Evolutionary conservation across 2,797 vertebrate species (phyloP), one percentile per base, ranked within the genome.

Genomic region (Paramormyrops hopkinsi): DNA sequence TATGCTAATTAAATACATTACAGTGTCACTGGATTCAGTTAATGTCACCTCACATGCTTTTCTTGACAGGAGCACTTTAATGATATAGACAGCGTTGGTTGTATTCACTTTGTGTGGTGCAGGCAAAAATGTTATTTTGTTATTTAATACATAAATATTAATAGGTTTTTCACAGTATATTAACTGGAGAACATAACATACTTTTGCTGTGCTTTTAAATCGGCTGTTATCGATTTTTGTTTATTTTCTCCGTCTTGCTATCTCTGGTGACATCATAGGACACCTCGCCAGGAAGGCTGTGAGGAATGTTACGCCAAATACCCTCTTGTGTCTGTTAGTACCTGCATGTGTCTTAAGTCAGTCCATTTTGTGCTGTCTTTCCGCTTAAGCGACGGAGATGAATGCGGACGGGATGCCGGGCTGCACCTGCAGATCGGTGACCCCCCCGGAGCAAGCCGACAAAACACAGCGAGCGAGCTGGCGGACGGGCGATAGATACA

Each of bases 351-450:
- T 91, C 92, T 93, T 95, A 93, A 94, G 94, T 94, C 91, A 92
- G 91, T 86, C 84, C 91, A 79, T 88, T 93, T 93, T 93, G 90
- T 93, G 93, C 94, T 94, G 95, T 93, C 92, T 94, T 94, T 94
- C 93, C 90, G 92, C 91, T 92, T 90, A 93, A 91, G 90, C 92
- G 92, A 79, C 91, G 93, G 92, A 90, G 89, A 92, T 94, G 93
- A 95, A 95, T 90, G 90, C 89, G 0, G 12, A 89, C 90, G 89
- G 87, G 89, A 91, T 91, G 92, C 91, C 89, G 91, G 90, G 73
- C 91, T 92, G 91, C 94, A 94, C 91, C 93, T 92, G 89, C 48
- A 19, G 83, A 17, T 79, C 48, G 73, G 56, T 73, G 76, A 88
- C 17, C 53, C 88, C 29, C 56, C 5, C 22, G 4, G 3, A 41